Evolutionary conservation across 2,797 vertebrate species (phyloP).

Genomic region (Corythornis leucogaster): DNA sequence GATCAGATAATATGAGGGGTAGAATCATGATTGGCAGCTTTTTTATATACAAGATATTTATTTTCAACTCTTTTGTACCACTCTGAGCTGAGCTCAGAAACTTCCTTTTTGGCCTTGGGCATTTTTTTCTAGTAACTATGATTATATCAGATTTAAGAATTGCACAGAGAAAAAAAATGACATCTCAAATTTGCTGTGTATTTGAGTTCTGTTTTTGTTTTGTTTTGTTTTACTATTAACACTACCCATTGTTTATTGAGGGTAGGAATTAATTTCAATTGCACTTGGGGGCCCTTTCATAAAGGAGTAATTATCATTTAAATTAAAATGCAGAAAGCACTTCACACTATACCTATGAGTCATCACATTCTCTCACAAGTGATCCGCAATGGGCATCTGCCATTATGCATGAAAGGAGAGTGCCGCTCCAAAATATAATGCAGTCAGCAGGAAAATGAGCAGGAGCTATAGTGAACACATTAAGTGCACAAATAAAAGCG

Average conservation of each 20-base stretch:
- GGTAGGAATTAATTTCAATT: constrained; percentile 8
- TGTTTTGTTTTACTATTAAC: background rate
- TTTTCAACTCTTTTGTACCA: background rate
- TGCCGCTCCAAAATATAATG: background rate
- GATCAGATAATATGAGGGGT: background rate
- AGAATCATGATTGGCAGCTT: background rate
- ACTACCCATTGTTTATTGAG: constrained; percentile 13
- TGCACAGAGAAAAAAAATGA: background rate
- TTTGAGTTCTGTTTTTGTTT: no score
- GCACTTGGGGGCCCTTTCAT: constrained; percentile 17
- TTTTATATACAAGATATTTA: background rate
- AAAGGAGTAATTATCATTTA: constrained; percentile 43
- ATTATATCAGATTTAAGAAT: background rate
- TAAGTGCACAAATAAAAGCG: constrained; percentile 32
- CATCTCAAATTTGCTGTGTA: background rate
- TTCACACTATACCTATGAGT: constrained; percentile 5
- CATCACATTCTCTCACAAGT: constrained; percentile 10
- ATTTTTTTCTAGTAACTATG: background rate
- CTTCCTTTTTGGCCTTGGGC: background rate
- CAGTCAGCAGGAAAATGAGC: constrained; percentile 46
- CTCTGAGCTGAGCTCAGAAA: background rate
- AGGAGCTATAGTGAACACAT: background rate
- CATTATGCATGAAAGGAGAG: background rate
- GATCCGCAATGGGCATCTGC: constrained; percentile 17
- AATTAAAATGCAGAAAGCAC: constrained; percentile 20